These are phyloP conservation scores for Drosophila busckii DNA, from an alignment of 1,140 invertebrate species.

Conservation along the genomic window DNA sequence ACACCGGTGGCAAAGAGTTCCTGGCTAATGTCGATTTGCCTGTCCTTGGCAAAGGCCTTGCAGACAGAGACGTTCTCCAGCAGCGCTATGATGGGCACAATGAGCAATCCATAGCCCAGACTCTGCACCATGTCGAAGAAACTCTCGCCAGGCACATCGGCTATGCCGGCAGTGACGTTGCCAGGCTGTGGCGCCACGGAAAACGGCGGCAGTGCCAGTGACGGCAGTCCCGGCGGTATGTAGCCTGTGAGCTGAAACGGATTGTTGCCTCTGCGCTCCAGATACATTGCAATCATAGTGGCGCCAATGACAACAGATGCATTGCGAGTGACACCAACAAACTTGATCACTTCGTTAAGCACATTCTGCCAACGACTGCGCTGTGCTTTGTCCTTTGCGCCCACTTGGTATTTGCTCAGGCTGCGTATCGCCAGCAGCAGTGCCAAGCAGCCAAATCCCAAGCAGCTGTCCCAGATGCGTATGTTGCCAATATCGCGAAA, in stretches of 20 bases:
- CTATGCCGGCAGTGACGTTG: conserved; percentile 79
- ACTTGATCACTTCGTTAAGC: conserved; percentile 82
- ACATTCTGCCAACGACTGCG: conserved; percentile 79
- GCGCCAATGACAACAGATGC: conserved; percentile 88
- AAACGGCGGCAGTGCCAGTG: conserved; percentile 84
- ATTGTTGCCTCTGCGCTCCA: conserved; percentile 61
- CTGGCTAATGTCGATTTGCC: conserved; percentile 89
- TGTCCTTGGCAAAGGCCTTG: conserved; percentile 88
- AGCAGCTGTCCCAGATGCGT: conserved; percentile 83
- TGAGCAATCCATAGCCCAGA: conserved; percentile 87
- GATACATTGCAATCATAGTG: conserved; percentile 81
- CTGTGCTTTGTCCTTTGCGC: conserved; percentile 80
- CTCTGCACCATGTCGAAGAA: conserved; percentile 87
- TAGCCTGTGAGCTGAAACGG: conserved; percentile 79
- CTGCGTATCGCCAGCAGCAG: conserved; percentile 86
- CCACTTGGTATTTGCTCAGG: conserved; percentile 81
- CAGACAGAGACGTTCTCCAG: conserved; percentile 92
- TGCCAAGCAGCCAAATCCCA: conserved; percentile 85
- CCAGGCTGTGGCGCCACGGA: conserved; percentile 77
- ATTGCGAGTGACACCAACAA: conserved; percentile 86
- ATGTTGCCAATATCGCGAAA: conserved; percentile 83
- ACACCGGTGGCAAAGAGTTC: conserved; percentile 91
- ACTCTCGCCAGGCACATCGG: conserved; percentile 37
- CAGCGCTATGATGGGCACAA: conserved; percentile 88
- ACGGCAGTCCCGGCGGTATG: conserved; percentile 86